Conservation (phyloP, 2,888 invertebrate species). For the Pandemis heparana region DNA sequence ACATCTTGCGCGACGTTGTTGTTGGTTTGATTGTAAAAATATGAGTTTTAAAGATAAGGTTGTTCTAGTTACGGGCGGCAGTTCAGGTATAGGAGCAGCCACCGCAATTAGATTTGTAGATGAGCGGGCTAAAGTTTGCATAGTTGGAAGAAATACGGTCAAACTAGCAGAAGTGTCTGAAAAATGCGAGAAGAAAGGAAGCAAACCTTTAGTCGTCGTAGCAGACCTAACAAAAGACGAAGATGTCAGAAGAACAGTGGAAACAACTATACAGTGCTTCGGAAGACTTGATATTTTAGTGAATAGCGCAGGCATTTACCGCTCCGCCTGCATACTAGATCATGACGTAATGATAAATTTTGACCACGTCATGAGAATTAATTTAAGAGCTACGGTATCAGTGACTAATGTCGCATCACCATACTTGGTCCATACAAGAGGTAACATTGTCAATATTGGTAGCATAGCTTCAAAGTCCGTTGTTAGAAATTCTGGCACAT, state of each 20-base stretch:
- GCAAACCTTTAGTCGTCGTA: slow-evolving; percentile 49
- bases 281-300: slow-evolving; percentile 89
- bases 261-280: slow-evolving; percentile 80
- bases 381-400: slow-evolving; percentile 89
- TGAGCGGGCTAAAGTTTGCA: slow-evolving; percentile 48
- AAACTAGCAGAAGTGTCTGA: slow-evolving; percentile 50
- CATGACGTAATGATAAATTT: slow-evolving; percentile 31
- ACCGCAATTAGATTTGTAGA: slow-evolving; percentile 47
- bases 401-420: slow-evolving; percentile 92
- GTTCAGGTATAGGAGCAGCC: slow-evolving; percentile 54
- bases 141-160: slow-evolving; percentile 52
- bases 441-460: slow-evolving; percentile 94
- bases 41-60: slow-evolving; percentile 55
- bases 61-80: slow-evolving; percentile 52
- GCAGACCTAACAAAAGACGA: slow-evolving; percentile 53
- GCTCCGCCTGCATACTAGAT: slow-evolving; percentile 1
- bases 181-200: slow-evolving; percentile 49
- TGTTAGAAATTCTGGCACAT: not conserved
- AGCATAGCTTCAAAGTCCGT: slow-evolving; percentile 80
- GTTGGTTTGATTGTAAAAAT: slow-evolving; percentile 29
- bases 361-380: slow-evolving; percentile 88
- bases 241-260: slow-evolving; percentile 69
- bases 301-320: slow-evolving; percentile 69
- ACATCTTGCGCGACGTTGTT: not conserved
- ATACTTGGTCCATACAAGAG: slow-evolving; percentile 89